Conservation (phyloP, 2,113 vertebrate genomes). For the Tetraodon nigroviridis region DNA sequence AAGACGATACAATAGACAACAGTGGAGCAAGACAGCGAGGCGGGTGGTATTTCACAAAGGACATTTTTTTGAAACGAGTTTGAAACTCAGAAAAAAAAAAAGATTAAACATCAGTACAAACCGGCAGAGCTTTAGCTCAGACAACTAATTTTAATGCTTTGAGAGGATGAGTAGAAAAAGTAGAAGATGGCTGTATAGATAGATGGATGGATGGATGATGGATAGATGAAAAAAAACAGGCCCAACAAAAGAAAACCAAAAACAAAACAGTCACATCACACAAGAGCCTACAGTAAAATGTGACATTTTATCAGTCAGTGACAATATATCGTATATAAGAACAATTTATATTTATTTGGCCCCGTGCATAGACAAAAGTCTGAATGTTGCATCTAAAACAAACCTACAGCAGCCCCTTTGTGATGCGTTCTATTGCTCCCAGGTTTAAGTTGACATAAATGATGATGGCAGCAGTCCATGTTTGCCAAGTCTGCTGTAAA, state of each 20-base stretch:
- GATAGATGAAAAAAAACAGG: too few species aligned
- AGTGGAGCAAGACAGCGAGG: too few species aligned
- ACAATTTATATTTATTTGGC: too few species aligned
- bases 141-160: background rate
- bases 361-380: too few species aligned
- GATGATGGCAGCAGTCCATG: constrained; percentile 5
- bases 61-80: background rate
- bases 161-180: constrained; percentile 5
- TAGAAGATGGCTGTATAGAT: constrained; percentile 7
- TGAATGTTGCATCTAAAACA: background rate
- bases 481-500: background rate
- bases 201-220: too few species aligned
- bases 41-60: background rate
- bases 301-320: constrained; percentile 12
- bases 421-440: too few species aligned
- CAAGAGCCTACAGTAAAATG: constrained; percentile 4
- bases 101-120: background rate
- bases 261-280: too few species aligned
- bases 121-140: background rate
- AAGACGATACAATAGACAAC: background rate
- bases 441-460: constrained; percentile 14
- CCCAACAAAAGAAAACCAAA: too few species aligned
- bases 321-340: constrained; percentile 12
- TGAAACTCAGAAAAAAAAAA: background rate
- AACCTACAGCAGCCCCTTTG: background rate